Percentiles rank a stretch among this genome's conserved stretches.
phyloP scores from a whole-genome alignment of 2,113 vertebrate species.

The Pelvicachromis taeniatus region DNA sequence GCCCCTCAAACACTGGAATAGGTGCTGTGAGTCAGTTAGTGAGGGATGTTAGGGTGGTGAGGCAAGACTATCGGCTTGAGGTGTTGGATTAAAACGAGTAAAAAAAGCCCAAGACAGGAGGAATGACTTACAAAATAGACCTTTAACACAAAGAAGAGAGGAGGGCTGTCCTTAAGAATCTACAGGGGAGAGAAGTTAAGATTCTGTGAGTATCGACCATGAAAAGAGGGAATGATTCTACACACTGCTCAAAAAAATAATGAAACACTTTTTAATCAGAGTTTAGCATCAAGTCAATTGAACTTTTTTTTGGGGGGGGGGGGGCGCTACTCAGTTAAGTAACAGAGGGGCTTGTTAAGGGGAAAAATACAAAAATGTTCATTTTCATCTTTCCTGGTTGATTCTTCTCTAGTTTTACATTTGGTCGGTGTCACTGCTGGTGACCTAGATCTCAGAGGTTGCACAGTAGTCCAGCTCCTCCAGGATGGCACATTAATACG shows the following conservation, averaged over 20 bases:
- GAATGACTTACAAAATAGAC: constrained; percentile 66
- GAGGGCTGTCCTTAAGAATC: constrained; percentile 66
- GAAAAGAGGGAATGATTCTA: not conserved
- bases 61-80: not conserved
- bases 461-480: not conserved
- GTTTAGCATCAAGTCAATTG: not conserved
- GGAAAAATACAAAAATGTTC: not conserved
- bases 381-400: not conserved
- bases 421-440: not conserved
- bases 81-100: not conserved
- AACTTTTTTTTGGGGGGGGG: not conserved
- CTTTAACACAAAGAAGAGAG: constrained; percentile 51
- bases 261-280: not conserved
- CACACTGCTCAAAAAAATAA: not conserved
- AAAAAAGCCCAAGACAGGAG: constrained; percentile 1
- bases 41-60: not conserved
- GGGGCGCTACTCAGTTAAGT: too few species aligned
- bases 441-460: not conserved
- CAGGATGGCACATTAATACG: not conserved
- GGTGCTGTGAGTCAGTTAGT: not conserved
- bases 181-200: constrained; percentile 52
- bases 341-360: not conserved
- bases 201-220: not conserved
- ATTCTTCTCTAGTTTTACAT: not conserved
- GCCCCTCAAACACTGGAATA: not conserved